Base-by-base conservation (phyloP, 2,797 vertebrate species). In the Sternotherus odoratus region DNA sequence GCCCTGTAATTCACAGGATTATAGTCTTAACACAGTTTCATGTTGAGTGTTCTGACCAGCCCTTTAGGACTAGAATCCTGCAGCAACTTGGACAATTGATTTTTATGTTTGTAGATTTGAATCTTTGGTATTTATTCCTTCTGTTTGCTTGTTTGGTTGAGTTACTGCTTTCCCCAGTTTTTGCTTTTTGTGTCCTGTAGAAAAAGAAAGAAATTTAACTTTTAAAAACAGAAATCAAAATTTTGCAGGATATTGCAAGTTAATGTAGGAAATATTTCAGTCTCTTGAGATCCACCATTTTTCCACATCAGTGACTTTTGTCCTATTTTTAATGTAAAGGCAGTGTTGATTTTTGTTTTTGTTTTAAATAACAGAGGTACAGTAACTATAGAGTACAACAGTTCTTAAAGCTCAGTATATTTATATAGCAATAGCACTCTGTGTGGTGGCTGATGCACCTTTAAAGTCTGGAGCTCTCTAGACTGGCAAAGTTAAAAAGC, bases 191-290 rank as follows among this genome's bases (percentile, higher is more conserved):
- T 96, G 87, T 83, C 60, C 30, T 48, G 28, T 89, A 60, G 81
- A 94, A 94, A 94, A 94, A 94, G 91, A 93, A 88, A 93, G 48
- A 80, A 88, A 78, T n/a, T 49, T 53, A 75, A 43, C 56, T 93
- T 95, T 92, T 85, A 87, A 60, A 93, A 89, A 85, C 88, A 91
- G 51, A 80, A 94, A 81, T 89, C 3, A 91, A 86, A 83, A 89
- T 84, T 82, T 88, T 92, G 74, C 19, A 92, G 54, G 48, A 81
- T 81, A 86, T 80, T 95, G 84, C 75, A n/a, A 92, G 94, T 48
- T 9, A 48, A 48, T 91, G 92, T 50, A 93, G 82, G 46, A 94
- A 89, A 79, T 88, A 69, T 39, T 94, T 75, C 94, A 75, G 66
- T 69, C 36, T 92, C 77, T 54, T 91, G 74, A 86, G 85, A 93